Evolutionary conservation across 2,797 vertebrate genomes (phyloP).

Genomic region (Sandelia bainsii): DNA sequence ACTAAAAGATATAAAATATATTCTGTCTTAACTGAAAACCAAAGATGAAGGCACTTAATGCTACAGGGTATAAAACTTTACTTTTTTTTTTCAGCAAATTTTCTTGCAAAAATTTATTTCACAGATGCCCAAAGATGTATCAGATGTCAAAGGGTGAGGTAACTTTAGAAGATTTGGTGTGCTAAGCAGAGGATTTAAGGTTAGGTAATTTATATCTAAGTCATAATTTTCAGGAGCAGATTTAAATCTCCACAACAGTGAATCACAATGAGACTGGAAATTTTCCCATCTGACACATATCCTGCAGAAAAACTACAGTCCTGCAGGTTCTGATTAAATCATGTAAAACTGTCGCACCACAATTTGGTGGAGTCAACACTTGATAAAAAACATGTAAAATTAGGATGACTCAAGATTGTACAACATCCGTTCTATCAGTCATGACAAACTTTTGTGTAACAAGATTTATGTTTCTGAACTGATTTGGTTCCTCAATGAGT

Average conservation of each 20-base stretch:
- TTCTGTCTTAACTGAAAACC: too few species aligned
- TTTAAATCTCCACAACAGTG: constrained; percentile 45
- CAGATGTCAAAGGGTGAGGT: too few species aligned
- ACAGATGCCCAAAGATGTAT: too few species aligned
- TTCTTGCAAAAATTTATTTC: background rate
- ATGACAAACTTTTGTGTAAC: constrained; percentile 19
- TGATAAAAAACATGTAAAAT: constrained; percentile 24
- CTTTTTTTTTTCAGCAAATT: too few species aligned
- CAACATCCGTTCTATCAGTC: constrained; percentile 45
- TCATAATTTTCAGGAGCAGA: constrained; percentile 45
- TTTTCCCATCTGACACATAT: constrained; percentile 63
- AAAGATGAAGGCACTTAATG: too few species aligned
- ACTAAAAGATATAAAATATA: too few species aligned
- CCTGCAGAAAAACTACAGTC: constrained; percentile 35
- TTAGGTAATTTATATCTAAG: constrained; percentile 41
- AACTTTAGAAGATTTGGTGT: too few species aligned
- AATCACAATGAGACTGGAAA: constrained; percentile 53
- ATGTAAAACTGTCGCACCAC: background rate
- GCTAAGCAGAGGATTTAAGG: background rate
- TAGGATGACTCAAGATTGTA: constrained; percentile 52
- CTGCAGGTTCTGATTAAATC: constrained; percentile 47
- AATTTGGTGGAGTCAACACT: constrained; percentile 20
- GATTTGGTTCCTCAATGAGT: constrained; percentile 45
- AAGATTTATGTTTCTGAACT: constrained; percentile 27
- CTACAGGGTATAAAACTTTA: too few species aligned